Evolutionary conservation across 2,113 vertebrate species (phyloP).

Genomic region (Centropus unirufus): DNA sequence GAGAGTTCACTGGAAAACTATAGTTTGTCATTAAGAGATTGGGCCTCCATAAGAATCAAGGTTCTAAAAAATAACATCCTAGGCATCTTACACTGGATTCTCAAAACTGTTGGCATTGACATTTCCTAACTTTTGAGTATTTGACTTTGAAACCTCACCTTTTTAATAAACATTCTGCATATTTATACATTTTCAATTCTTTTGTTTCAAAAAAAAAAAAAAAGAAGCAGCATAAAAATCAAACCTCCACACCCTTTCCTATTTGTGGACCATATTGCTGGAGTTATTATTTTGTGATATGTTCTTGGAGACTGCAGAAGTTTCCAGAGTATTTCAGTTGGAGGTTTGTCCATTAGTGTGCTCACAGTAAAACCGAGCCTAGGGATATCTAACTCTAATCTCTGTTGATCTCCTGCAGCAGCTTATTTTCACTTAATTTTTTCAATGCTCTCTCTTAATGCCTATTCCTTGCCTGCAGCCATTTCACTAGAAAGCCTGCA

Average conservation of each 20-base stretch:
- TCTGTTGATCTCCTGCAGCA: neutral
- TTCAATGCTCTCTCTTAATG: neutral
- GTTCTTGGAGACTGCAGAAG: neutral
- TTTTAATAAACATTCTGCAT: neutral
- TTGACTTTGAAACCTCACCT: neutral
- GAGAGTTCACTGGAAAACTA: neutral
- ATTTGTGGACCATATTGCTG: neutral
- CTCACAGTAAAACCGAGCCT: neutral
- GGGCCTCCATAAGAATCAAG: neutral
- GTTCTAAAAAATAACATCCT: neutral
- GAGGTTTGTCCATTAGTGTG: neutral
- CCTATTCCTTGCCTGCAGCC: slow-evolving; percentile 21
- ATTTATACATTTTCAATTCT: neutral
- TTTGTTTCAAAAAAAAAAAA: neutral
- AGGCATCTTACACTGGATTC: neutral
- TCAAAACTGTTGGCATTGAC: neutral
- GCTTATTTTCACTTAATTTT: neutral
- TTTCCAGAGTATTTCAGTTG: neutral
- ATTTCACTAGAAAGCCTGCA: neutral
- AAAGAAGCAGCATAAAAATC: neutral
- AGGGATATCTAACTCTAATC: neutral
- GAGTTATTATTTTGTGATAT: neutral
- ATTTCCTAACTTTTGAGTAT: neutral
- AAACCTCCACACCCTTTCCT: neutral
- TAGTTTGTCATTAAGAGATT: neutral